Evolutionary conservation across 2,888 invertebrate genomes (phyloP).

Genomic region (Aricia artaxerxes): DNA sequence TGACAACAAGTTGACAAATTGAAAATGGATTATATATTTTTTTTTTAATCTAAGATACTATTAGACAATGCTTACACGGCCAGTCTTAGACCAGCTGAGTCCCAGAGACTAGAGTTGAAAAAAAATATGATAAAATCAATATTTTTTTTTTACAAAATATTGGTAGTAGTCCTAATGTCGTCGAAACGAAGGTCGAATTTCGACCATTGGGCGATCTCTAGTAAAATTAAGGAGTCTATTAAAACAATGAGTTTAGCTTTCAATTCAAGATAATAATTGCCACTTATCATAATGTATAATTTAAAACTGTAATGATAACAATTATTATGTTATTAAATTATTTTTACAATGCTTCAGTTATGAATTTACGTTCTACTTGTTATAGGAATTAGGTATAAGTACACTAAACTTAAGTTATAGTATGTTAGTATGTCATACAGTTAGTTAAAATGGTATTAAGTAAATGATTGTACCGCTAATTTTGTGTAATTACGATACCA

Average conservation of each 20-base stretch:
- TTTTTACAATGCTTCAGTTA: background rate
- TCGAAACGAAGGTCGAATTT: too few species aligned
- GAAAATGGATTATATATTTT: too few species aligned
- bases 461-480: background rate
- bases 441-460: background rate
- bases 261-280: background rate
- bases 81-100: too few species aligned
- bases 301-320: background rate
- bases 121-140: too few species aligned
- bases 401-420: background rate
- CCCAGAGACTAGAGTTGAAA: too few species aligned
- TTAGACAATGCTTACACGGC: too few species aligned
- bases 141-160: too few species aligned
- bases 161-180: too few species aligned
- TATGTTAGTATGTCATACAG: constrained; percentile 9
- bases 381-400: constrained; percentile 11
- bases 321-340: constrained; percentile 3
- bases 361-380: background rate
- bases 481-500: background rate
- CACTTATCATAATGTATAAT: background rate
- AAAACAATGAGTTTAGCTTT: constrained; percentile 1
- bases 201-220: too few species aligned
- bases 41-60: too few species aligned
- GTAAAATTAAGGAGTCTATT: background rate
- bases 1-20: too few species aligned